Evolutionary conservation across 2,113 vertebrate species (phyloP).

Genomic region (Callionymus lyra): DNA sequence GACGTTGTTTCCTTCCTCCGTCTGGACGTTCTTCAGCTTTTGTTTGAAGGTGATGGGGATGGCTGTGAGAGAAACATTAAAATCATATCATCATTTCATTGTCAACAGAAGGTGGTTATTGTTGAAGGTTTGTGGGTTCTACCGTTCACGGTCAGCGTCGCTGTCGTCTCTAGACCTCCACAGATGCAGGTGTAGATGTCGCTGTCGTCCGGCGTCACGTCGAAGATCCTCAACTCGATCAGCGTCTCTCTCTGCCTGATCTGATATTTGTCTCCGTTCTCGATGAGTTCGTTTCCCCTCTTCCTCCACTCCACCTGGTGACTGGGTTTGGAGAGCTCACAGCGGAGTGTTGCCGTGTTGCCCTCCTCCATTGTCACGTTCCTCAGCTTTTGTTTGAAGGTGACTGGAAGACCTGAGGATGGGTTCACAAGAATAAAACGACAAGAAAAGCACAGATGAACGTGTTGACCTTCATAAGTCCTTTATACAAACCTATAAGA

Average conservation of each 20-base stretch:
- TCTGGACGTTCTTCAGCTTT: constrained; percentile 75
- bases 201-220: constrained; percentile 62
- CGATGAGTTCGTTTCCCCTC: constrained; percentile 60
- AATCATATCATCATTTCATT: not conserved
- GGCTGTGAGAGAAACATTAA: constrained; percentile 30
- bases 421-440: no score
- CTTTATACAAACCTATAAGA: no score
- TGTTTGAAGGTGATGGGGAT: constrained; percentile 72
- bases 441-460: no score
- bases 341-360: constrained; percentile 66
- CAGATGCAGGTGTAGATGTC: constrained; percentile 65
- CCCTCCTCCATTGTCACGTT: constrained; percentile 74
- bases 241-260: constrained; percentile 57
- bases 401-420: constrained; percentile 66
- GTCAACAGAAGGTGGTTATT: not conserved
- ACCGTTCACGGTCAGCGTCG: constrained; percentile 65
- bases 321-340: constrained; percentile 72
- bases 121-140: not conserved
- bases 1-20: constrained; percentile 71
- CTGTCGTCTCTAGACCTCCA: constrained; percentile 56
- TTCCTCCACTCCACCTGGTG: constrained; percentile 75
- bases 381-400: constrained; percentile 77
- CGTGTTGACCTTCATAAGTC: no score
- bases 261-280: constrained; percentile 68
- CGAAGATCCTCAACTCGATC: constrained; percentile 69